A percentile compares a stretch with the other conserved stretches of the same genome.
Evolutionary conservation across 2,113 vertebrate species (phyloP).

Genomic region (Tragelaphus buxtoni): DNA sequence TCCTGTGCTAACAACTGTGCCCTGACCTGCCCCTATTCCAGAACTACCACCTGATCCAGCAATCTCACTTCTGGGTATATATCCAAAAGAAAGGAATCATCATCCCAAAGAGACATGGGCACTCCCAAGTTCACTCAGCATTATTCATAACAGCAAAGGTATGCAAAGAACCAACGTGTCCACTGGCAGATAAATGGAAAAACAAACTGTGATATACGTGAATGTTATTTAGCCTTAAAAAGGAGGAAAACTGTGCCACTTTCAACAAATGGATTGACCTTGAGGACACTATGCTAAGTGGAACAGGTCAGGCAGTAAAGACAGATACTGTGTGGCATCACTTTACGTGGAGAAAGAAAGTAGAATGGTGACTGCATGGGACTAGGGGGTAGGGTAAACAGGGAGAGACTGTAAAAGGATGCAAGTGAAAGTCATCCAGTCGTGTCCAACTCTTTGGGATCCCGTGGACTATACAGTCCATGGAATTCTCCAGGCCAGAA

Average conservation of each 20-base stretch:
- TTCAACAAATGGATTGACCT: neutral
- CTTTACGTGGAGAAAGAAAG: neutral
- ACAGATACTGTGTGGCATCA: neutral
- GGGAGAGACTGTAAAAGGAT: neutral
- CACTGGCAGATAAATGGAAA: neutral
- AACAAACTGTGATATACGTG: neutral
- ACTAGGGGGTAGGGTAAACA: neutral
- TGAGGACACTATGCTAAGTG: neutral
- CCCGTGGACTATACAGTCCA: neutral
- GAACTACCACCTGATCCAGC: neutral
- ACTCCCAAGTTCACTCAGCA: neutral
- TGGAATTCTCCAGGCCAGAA: neutral
- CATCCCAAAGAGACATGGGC: neutral
- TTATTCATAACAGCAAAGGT: neutral
- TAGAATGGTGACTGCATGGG: neutral
- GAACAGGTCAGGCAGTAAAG: neutral
- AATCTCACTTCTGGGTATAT: neutral
- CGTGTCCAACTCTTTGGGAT: neutral
- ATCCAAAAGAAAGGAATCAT: neutral
- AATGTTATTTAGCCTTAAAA: neutral
- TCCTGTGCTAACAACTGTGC: neutral
- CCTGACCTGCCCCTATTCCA: neutral
- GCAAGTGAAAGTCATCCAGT: neutral
- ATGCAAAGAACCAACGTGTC: fast-evolving
- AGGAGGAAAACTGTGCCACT: neutral